Base-by-base conservation (phyloP, 2,888 invertebrate species). In the Terebella lapidaria region DNA sequence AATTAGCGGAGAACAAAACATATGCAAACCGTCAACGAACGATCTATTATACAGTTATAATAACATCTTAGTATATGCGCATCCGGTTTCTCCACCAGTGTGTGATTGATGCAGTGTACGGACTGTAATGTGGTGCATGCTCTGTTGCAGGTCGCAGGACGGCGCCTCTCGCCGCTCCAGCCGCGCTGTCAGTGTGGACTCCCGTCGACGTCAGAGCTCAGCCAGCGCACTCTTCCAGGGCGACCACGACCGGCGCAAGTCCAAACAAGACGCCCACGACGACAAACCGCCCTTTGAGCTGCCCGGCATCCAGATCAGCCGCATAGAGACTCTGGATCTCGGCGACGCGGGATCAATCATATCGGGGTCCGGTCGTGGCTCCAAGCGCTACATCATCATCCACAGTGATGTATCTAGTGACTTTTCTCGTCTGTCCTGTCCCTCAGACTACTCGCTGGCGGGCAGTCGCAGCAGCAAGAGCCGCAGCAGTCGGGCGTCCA, bases 301-400 rank as follows among this genome's bases (percentile, higher is more conserved):
- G 3, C 63, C 63, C 20, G 68, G 68, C 15, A 68, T 68, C 28
- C 65, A 68, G 60, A 68, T 68, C 60, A 68, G 68, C 57, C 59
- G 68, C 5, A 60, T 67, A 5, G 68, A 68, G 45, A 68, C 68
- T 5, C 54, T 68, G 30, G 68, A 68, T 46, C 54, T 58, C 26
- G 66, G 62, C 27, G 57, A 57, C 28, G 60, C 46, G 47, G 22
- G 47, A 47, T 53, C 53, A 5, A 28, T 53, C 15, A 10, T 28
- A 10, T 53, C 53, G 27, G 53, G 53, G 4, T 53, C 29, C 22
- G 3, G 18, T 22, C 10, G 47, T 25, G 60, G 63, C 3, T 45
- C 58, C 20, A 60, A 60, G 58, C 56, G 58, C 20, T 64, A 61
- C 51, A 64, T 65, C 35, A 65, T 65, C 52, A 59, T 65, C 18